Evolutionary conservation across 2,797 vertebrate genomes (phyloP).

Genomic region (Hybognathus amarus): DNA sequence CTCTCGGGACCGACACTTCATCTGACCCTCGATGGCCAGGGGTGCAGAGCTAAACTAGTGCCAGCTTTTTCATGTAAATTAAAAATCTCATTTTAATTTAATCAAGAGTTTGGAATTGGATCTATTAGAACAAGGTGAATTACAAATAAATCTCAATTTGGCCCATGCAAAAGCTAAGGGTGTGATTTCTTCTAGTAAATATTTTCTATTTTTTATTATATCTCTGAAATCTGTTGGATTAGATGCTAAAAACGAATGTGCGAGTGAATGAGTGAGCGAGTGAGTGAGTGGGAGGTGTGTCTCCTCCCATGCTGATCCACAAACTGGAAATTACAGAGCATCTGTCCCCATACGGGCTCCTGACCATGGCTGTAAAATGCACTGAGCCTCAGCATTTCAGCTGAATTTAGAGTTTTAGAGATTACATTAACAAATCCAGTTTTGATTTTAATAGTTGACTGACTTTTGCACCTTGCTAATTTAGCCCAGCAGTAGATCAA

Average conservation of each 20-base stretch:
- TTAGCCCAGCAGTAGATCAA: background rate
- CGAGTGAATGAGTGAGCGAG: background rate
- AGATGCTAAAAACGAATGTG: background rate
- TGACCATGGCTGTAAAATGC: conserved; percentile 28
- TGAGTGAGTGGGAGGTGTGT: conserved; percentile 20
- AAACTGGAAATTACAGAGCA: conserved; percentile 74
- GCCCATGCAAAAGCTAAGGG: background rate
- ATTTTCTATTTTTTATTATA: background rate
- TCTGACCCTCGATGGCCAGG: conserved; percentile 65
- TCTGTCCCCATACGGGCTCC: conserved; percentile 42
- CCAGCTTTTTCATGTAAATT: conserved; percentile 2
- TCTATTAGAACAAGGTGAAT: background rate
- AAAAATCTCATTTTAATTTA: conserved; percentile 8
- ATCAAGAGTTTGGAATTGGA: background rate
- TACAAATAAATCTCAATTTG: background rate
- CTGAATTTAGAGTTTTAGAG: conserved; percentile 1
- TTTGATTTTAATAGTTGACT: background rate
- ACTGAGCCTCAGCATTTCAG: conserved; percentile 18
- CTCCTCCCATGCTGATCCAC: conserved; percentile 66
- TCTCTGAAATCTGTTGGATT: background rate
- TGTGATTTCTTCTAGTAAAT: background rate
- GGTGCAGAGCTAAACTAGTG: conserved; percentile 57
- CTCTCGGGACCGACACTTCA: conserved; percentile 56
- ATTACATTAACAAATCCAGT: background rate
- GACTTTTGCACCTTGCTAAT: background rate